Evolutionary conservation across 2,888 invertebrate genomes (phyloP), one percentile per base, ranked within the genome.

Genomic region (Schrankia costaestrigalis): DNA sequence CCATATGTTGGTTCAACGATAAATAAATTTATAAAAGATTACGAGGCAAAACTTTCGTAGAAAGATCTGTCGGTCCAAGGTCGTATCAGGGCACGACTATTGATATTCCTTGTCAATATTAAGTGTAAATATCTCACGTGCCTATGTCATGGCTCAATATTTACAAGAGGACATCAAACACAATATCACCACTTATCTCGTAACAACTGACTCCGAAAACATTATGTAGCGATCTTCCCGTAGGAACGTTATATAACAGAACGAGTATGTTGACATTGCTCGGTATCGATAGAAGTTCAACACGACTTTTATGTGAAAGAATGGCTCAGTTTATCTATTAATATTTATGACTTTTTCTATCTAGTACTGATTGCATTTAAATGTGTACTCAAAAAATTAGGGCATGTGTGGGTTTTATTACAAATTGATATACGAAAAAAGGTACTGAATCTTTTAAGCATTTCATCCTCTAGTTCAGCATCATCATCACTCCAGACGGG

Each of bases 141-240:
- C 70, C 80, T 66, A 75, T 71, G 78, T 63, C 78, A 76, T 65
- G 65, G 58, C 55, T 67, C 75, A 85, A 87, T 87, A 87, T 87
- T 87, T 77, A 81, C 83, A 60, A 67, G 69, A 62, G 69, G 60
- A 78, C 72, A 76, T 78, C 80, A 81, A 83, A 81, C 73, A 84
- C 71, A 80, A 82, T 83, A 85, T 85, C 78, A 84, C 82, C 80
- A 82, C 78, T 84, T 86, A 85, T 85, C 84, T 82, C 66, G 63
- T 74, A 75, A 82, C 78, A 82, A 78, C 77, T 71, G 68, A 68
- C 70, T 78, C 70, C 63, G 63, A 81, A 82, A 78, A 72, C 44
- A 54, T 73, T 80, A 75, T 69, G 60, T 58, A 71, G 61, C 63
- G 65, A 74, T 75, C 71, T 72, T 71, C 66, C 65, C 59, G 48